Evolutionary conservation across 2,888 invertebrate species (phyloP), one percentile per base, ranked within the genome.

Genomic region (Suillia variegata): DNA sequence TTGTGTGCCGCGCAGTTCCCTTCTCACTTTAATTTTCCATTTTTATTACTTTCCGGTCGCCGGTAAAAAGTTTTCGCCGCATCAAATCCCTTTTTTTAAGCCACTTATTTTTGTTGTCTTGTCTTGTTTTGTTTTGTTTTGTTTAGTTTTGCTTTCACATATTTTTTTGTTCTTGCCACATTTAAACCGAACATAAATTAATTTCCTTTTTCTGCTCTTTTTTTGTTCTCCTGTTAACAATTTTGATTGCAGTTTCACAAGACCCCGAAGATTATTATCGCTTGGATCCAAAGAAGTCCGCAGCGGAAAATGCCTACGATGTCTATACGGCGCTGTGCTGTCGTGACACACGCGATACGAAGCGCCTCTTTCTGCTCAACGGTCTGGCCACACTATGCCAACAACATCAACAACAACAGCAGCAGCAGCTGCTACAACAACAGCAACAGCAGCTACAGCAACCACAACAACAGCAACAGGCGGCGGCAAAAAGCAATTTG

Each of bases 281-380:
- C 68, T 82, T 87, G 80, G 87, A 87, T 75, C 82, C 81, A 67
- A 84, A 84, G 70, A 86, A 85, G 80, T 85, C 85, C 72, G 84
- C 87, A 31, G 84, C 85, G 73, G 86, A 87, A 77, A 89, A 87
- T 83, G 85, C 87, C 62, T 85, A 84, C 71, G 87, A 88, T 73
- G 87, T 89, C 61, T 84, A 88, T 71, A 83, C 84, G 71, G 87
- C 85, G 68, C 82, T 89, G 61, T 88, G 88, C 77, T 66, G 75
- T 60, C 76, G 74, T 59, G 77, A 78, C 62, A 85, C 89, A 62
- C 87, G 89, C 62, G 93, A 93, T 81, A 88, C 87, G 64, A 90
- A 89, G 78, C 90, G 92, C 79, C 85, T 96, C 69, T 92, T 91
- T 67, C 92, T 94, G 81, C 86, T 96, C 74, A 96, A 96, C 85